Base-by-base conservation (phyloP, 2,113 vertebrate genomes). In the Peromyscus maniculatus region DNA sequence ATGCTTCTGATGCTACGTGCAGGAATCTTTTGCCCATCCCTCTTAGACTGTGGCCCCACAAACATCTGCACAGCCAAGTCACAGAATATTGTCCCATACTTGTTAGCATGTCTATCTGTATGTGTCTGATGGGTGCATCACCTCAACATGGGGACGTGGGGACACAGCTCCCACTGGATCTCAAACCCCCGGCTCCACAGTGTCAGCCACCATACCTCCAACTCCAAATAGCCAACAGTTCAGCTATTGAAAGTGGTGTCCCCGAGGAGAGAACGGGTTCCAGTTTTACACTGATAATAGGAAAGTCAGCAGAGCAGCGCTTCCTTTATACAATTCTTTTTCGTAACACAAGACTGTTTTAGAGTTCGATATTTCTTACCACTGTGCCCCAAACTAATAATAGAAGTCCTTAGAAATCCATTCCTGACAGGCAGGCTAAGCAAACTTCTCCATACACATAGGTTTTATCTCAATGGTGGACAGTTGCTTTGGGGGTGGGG, bases 371-470 rank as follows among this genome's bases (percentile, higher is more conserved):
- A 15, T 77, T 91, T 91, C 52, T 91, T 31, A 71, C 36, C 46
- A 59, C 43, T 31, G 16, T 66, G 92, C 39, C 33, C 62, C 16
- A 55, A 57, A 39, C 55, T 71, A 75, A 64, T 66, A 75, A 57
- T 62, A 59, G n/a, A 75, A 90, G 71, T 84, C 75, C 88, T 82
- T 59, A 69, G 77, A 96, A 96, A 94, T 72, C 77, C 89, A 87
- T 19, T 26, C 77, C 43, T 46, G 26, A 89, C 6, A 49, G 49
- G 66, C 16, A 57, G 26, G 82, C 5, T 36, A 79, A 95, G 79
- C 36, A 31, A 93, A 46, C 39, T 93, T 55, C n/a, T 94, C 84
- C 31, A 59, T 49, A 79, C 90, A 91, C 67, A 82, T 46, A 71
- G 74, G 28, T 69, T 89, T 67, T 71, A 12, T 92, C 91, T 94